Conservation (phyloP, 2,113 vertebrate genomes). For the Pantherophis guttatus region DNA sequence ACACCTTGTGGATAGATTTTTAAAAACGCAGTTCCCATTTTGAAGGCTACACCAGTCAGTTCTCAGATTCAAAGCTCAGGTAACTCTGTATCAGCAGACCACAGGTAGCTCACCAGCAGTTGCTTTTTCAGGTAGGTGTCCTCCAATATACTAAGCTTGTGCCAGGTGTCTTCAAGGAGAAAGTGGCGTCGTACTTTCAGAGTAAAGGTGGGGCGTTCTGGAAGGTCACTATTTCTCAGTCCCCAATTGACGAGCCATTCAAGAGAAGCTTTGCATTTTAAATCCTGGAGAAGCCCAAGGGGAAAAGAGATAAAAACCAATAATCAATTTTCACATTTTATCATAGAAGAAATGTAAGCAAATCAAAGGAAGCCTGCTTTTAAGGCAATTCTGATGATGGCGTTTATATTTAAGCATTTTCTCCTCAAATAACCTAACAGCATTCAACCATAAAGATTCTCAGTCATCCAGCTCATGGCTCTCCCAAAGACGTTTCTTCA, state of each 20-base stretch:
- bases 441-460: too few relatives aligned
- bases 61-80: background rate
- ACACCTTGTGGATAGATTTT: background rate
- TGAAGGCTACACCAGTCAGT: background rate
- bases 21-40: background rate
- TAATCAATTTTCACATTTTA: background rate
- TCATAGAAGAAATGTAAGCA: background rate
- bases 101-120: slow-evolving; percentile 27
- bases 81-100: background rate
- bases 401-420: background rate
- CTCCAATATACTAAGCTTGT: slow-evolving; percentile 41
- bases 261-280: too few relatives aligned
- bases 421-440: background rate
- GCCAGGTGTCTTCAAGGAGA: slow-evolving; percentile 67
- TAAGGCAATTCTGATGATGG: background rate
- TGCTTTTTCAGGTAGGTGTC: slow-evolving; percentile 51
- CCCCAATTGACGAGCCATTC: too few relatives aligned
- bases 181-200: slow-evolving; percentile 57
- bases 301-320: background rate
- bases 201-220: slow-evolving; percentile 2
- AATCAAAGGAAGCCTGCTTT: background rate
- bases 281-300: background rate
- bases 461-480: too few relatives aligned
- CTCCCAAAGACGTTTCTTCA: too few relatives aligned
- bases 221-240: background rate